Conservation (phyloP, 2,888 invertebrate genomes). For the Mythimna albipuncta region DNA sequence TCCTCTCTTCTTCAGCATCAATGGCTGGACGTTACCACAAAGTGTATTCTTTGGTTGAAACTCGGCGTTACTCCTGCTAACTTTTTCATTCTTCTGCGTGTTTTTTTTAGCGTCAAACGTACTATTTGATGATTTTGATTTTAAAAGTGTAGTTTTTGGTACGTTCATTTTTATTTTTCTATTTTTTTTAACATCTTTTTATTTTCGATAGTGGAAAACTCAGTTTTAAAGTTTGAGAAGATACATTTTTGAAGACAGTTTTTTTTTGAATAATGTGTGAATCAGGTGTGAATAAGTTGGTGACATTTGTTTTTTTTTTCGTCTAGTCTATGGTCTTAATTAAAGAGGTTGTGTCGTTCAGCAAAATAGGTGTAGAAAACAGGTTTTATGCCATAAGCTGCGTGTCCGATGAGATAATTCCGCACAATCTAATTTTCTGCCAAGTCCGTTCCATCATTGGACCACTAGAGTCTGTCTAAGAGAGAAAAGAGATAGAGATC, state of each 20-base stretch:
- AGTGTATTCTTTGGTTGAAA: conserved; percentile 59
- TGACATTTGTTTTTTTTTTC: not conserved
- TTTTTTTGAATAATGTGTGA: not conserved
- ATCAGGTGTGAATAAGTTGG: not conserved
- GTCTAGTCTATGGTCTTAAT: too few relatives aligned
- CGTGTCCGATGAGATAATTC: too few relatives aligned
- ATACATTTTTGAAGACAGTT: not conserved
- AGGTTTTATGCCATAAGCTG: too few relatives aligned
- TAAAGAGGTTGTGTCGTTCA: too few relatives aligned
- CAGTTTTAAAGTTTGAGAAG: not conserved
- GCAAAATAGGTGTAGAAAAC: too few relatives aligned
- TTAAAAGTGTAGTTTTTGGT: conserved; percentile 66
- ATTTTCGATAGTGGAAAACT: not conserved
- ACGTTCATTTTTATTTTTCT: conserved; percentile 55
- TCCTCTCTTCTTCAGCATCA: conserved; percentile 74
- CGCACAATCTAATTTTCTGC: too few relatives aligned
- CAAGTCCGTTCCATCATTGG: too few relatives aligned
- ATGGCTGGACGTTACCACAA: conserved; percentile 26
- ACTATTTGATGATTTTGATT: conserved; percentile 76
- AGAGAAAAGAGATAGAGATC: too few relatives aligned
- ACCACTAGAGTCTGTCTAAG: too few relatives aligned
- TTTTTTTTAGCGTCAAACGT: conserved; percentile 46
- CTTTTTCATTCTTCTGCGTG: conserved; percentile 63
- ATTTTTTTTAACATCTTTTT: not conserved
- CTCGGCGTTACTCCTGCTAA: conserved; percentile 70